phyloP scores from a whole-genome alignment of 2,113 vertebrate genomes.

The Apus apus region DNA sequence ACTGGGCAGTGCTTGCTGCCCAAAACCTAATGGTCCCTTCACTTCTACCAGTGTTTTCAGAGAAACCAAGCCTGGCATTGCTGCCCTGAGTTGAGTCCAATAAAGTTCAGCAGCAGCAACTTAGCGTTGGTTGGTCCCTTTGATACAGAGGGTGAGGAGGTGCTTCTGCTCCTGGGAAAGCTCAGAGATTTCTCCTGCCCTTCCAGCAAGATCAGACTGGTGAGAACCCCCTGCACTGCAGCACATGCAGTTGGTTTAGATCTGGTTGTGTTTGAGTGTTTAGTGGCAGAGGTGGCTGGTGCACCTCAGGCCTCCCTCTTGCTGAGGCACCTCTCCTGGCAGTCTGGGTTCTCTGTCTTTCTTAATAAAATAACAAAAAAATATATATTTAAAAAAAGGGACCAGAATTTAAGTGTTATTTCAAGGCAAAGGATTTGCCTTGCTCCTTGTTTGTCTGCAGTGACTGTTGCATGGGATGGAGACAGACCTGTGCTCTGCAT shows the following conservation, averaged over 20 bases:
- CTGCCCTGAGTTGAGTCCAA: not conserved
- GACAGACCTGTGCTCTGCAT: not conserved
- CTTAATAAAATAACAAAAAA: not conserved
- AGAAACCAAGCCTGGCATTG: too few relatives aligned
- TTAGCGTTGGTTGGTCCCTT: not conserved
- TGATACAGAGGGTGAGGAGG: not conserved
- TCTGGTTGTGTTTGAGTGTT: not conserved
- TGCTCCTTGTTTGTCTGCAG: not conserved
- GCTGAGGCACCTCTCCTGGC: not conserved
- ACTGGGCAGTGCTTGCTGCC: not conserved
- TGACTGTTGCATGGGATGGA: accelerated
- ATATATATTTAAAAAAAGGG: not conserved
- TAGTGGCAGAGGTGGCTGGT: not conserved
- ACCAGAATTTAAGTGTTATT: not conserved
- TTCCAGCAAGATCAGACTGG: not conserved
- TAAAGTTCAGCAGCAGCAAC: not conserved
- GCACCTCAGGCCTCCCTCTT: not conserved
- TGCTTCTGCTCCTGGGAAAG: not conserved
- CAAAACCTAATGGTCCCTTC: not conserved
- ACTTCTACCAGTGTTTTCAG: not conserved
- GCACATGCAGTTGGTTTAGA: not conserved
- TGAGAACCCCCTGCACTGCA: not conserved
- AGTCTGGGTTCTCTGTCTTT: not conserved
- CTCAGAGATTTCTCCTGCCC: not conserved
- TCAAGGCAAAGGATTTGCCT: not conserved